phyloP scores from a whole-genome alignment of 1,140 invertebrate genomes.

The Eueides isabella region DNA sequence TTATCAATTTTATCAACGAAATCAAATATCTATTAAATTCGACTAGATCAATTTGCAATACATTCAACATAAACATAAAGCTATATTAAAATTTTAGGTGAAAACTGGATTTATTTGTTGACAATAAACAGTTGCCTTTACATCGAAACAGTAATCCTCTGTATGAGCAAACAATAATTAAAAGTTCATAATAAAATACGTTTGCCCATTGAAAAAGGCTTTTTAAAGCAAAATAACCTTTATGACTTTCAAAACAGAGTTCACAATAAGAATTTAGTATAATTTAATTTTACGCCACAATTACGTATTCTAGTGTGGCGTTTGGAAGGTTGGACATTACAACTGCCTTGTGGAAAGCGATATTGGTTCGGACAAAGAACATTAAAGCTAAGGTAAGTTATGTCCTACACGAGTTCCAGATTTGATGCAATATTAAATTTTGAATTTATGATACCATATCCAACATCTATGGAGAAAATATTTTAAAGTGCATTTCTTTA shows the following conservation, averaged over 20 bases:
- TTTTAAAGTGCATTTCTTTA: too few species aligned
- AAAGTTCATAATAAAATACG: constrained; percentile 32
- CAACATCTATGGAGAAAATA: not conserved
- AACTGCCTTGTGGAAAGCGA: constrained; percentile 27
- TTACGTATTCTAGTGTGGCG: constrained; percentile 31
- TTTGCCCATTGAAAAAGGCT: constrained; percentile 21
- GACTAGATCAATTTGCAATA: too few species aligned
- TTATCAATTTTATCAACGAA: too few species aligned
- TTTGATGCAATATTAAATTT: constrained; percentile 19
- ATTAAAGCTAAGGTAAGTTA: constrained; percentile 30
- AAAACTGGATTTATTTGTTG: constrained; percentile 29
- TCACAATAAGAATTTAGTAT: not conserved
- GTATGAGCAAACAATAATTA: constrained; percentile 28
- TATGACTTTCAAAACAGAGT: not conserved
- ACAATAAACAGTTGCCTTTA: constrained; percentile 27
- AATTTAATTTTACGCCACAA: constrained; percentile 30
- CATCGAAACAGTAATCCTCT: constrained; percentile 22
- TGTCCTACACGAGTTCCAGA: constrained; percentile 24
- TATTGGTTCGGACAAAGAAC: constrained; percentile 31
- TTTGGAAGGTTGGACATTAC: constrained; percentile 29
- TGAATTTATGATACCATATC: constrained; percentile 21
- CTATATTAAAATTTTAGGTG: constrained; percentile 27
- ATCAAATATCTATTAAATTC: too few species aligned
- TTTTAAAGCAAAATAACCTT: not conserved
- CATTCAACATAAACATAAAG: not conserved